A percentile compares a stretch with the other conserved stretches of the same genome.
These are phyloP conservation scores for Osmerus mordax DNA, from an alignment of 2,113 vertebrate species.

Conservation along the genomic window DNA sequence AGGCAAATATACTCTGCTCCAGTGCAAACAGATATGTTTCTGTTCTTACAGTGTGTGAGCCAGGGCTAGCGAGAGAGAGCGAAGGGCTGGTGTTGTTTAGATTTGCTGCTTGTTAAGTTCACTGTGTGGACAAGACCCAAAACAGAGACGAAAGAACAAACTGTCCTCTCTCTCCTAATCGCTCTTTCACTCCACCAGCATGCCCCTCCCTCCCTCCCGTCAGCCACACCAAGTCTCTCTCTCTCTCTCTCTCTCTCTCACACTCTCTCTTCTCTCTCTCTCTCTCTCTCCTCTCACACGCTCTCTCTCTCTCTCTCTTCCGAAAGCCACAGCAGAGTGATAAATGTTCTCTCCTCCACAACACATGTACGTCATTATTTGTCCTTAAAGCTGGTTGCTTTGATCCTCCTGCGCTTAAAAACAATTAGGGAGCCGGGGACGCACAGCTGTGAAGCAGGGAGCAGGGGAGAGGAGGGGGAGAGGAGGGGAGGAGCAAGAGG, in stretches of 20 bases:
- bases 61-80: conserved; percentile 6
- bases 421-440: conserved; percentile 65
- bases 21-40: conserved; percentile 19
- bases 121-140: conserved; percentile 48
- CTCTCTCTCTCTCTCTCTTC: background rate
- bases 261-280: no score
- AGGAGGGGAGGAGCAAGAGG: background rate
- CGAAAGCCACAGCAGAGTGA: conserved; percentile 35
- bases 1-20: conserved; percentile 16
- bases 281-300: conserved; percentile 5
- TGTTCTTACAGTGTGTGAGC: conserved; percentile 11
- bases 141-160: conserved; percentile 60
- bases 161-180: conserved; percentile 52
- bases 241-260: conserved; percentile 9
- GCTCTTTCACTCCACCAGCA: conserved; percentile 41
- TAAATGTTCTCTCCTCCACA: conserved; percentile 29
- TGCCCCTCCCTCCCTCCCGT: conserved; percentile 28
- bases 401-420: conserved; percentile 62
- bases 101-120: conserved; percentile 60
- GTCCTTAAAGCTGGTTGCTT: conserved; percentile 75
- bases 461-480: background rate
- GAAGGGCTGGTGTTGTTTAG: conserved; percentile 49
- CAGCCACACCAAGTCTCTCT: background rate
- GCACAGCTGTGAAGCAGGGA: conserved; percentile 47
- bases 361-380: conserved; percentile 61